phyloP scores from a whole-genome alignment of 2,113 vertebrate species.

The Myotis brandtii region DNA sequence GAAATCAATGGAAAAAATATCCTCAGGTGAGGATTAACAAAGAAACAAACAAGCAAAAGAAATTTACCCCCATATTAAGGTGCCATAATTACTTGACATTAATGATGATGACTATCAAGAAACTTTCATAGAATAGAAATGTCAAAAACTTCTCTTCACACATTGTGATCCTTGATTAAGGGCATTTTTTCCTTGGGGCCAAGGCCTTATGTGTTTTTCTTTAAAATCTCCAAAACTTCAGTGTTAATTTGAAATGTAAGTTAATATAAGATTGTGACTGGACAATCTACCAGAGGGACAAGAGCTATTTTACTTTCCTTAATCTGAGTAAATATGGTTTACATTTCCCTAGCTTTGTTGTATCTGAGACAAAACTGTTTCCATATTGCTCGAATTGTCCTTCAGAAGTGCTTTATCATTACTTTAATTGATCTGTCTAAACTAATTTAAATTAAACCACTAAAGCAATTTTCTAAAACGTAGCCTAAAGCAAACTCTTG shows the following conservation, averaged over 20 bases:
- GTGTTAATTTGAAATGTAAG: not conserved
- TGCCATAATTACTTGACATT: not conserved
- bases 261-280: not conserved
- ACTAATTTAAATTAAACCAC: constrained; percentile 43
- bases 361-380: not conserved
- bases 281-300: not conserved
- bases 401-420: constrained; percentile 43
- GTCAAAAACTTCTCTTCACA: not conserved
- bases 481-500: not conserved
- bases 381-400: not conserved
- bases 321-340: constrained; percentile 39
- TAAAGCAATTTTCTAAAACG: constrained; percentile 45
- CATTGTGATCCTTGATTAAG: not conserved
- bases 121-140: not conserved
- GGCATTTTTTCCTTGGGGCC: not conserved
- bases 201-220: not conserved
- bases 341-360: not conserved
- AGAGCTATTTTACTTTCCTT: not conserved
- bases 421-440: not conserved
- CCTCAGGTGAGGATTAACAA: no score
- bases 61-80: not conserved
- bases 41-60: no score
- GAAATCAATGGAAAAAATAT: no score
- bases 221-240: constrained; percentile 42
- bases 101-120: not conserved